phyloP scores from a whole-genome alignment of 2,888 invertebrate species.

The Elgonia sp. region DNA sequence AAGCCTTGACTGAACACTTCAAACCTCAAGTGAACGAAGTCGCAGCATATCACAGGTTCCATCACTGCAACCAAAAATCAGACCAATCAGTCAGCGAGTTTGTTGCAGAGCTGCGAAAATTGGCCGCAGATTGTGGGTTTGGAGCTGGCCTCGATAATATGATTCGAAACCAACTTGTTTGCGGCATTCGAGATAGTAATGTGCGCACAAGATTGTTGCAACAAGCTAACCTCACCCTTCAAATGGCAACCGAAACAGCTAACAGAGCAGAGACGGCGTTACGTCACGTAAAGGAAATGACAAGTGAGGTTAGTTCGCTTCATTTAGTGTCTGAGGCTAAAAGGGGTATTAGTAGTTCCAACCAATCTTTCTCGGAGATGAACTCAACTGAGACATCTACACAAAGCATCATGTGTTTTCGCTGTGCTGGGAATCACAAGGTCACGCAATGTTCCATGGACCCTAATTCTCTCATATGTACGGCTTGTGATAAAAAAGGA shows the following conservation, averaged over 20 bases:
- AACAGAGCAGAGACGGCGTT: slow-evolving; percentile 38
- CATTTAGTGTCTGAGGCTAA: background rate
- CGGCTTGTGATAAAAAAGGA: slow-evolving; percentile 21
- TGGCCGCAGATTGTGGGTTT: slow-evolving; percentile 47
- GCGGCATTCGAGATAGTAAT: slow-evolving; percentile 40
- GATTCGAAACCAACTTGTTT: slow-evolving; percentile 54
- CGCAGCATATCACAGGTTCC: too few species aligned
- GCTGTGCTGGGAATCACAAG: slow-evolving; percentile 44
- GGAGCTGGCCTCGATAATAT: slow-evolving; percentile 19
- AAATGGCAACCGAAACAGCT: slow-evolving; percentile 27
- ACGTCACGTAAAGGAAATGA: slow-evolving; percentile 29
- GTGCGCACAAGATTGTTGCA: slow-evolving; percentile 37
- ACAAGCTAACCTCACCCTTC: slow-evolving; percentile 14
- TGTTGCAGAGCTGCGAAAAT: slow-evolving; percentile 33
- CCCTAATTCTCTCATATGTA: slow-evolving; percentile 37
- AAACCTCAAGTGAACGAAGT: too few species aligned
- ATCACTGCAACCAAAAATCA: too few species aligned
- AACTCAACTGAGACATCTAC: too few species aligned
- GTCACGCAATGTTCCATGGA: slow-evolving; percentile 34
- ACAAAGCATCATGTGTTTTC: slow-evolving; percentile 43
- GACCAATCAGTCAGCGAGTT: slow-evolving; percentile 6
- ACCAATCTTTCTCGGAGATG: too few species aligned
- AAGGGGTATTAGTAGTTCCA: too few species aligned
- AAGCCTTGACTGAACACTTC: too few species aligned
- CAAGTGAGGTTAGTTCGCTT: background rate